Base-by-base conservation (phyloP, 1,140 invertebrate species). In the Eumeta japonica region DNA sequence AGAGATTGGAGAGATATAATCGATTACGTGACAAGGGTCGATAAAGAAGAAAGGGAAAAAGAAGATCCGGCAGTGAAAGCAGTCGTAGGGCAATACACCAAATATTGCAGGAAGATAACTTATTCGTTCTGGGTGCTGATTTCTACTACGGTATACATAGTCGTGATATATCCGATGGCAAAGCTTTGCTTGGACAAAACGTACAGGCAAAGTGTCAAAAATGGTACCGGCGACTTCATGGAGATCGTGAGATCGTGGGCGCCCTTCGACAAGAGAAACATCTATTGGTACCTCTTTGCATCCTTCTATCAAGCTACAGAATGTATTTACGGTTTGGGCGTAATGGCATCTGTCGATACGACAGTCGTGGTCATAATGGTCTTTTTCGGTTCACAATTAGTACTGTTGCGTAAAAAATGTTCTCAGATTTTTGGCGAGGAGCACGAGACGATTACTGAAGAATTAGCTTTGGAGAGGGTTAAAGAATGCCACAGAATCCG, bases 31-130 rank as follows among this genome's bases (percentile, higher is more conserved):
- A 62, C 53, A 11, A 45, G 32, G 40, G 53, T 60, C 3, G 67
- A 72, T 18, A 35, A 60, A 3, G 30, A 35, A 5, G 54, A 62
- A 37, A 47, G 67, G 31, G 28, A 19, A 3, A 51, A 37, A 1
- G 19, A 35, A 2, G 36, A 56, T 14, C 3, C 2, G 39, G 16
- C 2, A 60, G 65, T 9, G 45, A 24, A n/a, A 24, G 20, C n/a
- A 7, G n/a, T 24, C n/a, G n/a, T 24, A 24, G n/a, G n/a, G 5
- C 5, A 34, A 4, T 60, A 58, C 34, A 73, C 68, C 0, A 56
- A 37, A 28, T 67, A 73, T 14, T 61, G 58, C n/a, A 50, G 67
- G 10, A 66, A 48, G 38, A 63, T 68, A 3, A 70, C 68, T 0
- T 62, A 55, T 35, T 49, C 50, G 0, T 67, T 68, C 33, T 63